phyloP scores from a whole-genome alignment of 2,888 invertebrate genomes.

The Xestia rhomboidea region DNA sequence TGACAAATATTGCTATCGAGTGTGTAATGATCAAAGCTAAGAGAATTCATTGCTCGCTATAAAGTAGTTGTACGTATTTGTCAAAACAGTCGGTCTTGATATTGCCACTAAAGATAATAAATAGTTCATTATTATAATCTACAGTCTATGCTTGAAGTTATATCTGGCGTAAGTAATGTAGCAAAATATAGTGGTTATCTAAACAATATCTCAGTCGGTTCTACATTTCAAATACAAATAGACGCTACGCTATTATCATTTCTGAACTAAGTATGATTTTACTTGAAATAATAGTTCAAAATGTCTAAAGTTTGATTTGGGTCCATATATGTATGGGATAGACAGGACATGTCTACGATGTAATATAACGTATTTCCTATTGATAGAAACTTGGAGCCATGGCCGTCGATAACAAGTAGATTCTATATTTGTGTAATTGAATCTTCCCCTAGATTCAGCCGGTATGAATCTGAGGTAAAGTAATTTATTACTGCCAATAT shows the following conservation, averaged over 20 bases:
- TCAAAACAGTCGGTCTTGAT: constrained; percentile 27
- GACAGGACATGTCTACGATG: constrained; percentile 1
- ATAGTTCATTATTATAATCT: constrained; percentile 12
- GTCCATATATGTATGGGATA: constrained; percentile 17
- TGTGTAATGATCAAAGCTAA: constrained; percentile 39
- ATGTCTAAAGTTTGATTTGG: constrained; percentile 47
- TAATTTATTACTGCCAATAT: constrained; percentile 60
- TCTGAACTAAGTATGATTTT: constrained; percentile 26
- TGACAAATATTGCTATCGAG: constrained; percentile 28
- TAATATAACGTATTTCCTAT: constrained; percentile 14
- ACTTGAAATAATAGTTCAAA: constrained; percentile 43
- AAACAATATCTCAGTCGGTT: constrained; percentile 21
- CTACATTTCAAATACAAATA: constrained; percentile 17
- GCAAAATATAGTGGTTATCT: constrained; percentile 25
- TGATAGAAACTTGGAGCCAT: constrained; percentile 37
- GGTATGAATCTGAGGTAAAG: constrained; percentile 53
- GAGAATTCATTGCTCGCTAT: constrained; percentile 21
- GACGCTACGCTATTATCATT: constrained; percentile 18
- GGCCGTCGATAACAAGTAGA: constrained; percentile 38
- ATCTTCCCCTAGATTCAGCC: constrained; percentile 42
- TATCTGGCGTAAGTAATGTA: constrained; percentile 26
- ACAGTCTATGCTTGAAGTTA: constrained; percentile 1
- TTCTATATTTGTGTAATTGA: constrained; percentile 60
- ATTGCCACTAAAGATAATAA: not conserved
- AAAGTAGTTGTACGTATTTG: constrained; percentile 28